phyloP scores from a whole-genome alignment of 2,888 invertebrate species.

The Leptinotarsa juncta region DNA sequence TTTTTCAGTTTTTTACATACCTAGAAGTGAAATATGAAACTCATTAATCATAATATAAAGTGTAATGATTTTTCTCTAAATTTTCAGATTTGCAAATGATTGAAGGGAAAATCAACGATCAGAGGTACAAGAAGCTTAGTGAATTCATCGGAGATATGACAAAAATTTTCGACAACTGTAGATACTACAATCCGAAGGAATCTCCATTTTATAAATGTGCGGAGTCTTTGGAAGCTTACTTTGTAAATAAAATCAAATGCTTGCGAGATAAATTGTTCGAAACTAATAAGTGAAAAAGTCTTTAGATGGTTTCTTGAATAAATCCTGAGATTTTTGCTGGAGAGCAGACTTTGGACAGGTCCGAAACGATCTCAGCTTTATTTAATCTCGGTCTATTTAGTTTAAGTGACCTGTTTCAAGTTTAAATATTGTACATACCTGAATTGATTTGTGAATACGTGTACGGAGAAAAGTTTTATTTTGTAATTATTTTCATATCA shows the following conservation, averaged over 20 bases:
- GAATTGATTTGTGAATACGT: slow-evolving; percentile 47
- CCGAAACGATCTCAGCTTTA: slow-evolving; percentile 56
- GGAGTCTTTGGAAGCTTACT: slow-evolving; percentile 93
- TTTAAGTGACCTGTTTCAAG: slow-evolving; percentile 47
- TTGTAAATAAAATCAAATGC: slow-evolving; percentile 92
- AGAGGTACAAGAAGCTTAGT: slow-evolving; percentile 86
- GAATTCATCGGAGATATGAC: slow-evolving; percentile 98
- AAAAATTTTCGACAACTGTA: slow-evolving; percentile 98
- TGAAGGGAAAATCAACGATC: slow-evolving; percentile 85
- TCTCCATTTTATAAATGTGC: slow-evolving; percentile 97
- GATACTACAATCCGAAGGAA: slow-evolving; percentile 95
- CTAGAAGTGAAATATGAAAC: no score
- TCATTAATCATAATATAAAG: background rate
- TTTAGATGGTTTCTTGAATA: slow-evolving; percentile 36
- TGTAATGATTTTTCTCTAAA: background rate
- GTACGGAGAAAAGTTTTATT: slow-evolving; percentile 47
- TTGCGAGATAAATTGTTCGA: slow-evolving; percentile 86
- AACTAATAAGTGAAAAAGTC: slow-evolving; percentile 59
- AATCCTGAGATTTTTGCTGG: slow-evolving; percentile 46
- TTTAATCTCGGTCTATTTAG: slow-evolving; percentile 37
- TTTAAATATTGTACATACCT: slow-evolving; percentile 39
- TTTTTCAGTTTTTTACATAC: no score
- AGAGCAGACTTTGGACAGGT: slow-evolving; percentile 49
- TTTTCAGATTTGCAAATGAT: slow-evolving; percentile 91
- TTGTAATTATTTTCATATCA: slow-evolving; percentile 47